Evolutionary conservation across 2,888 invertebrate genomes (phyloP), one percentile per base, ranked within the genome.

Genomic region (Amphipyra berbera): DNA sequence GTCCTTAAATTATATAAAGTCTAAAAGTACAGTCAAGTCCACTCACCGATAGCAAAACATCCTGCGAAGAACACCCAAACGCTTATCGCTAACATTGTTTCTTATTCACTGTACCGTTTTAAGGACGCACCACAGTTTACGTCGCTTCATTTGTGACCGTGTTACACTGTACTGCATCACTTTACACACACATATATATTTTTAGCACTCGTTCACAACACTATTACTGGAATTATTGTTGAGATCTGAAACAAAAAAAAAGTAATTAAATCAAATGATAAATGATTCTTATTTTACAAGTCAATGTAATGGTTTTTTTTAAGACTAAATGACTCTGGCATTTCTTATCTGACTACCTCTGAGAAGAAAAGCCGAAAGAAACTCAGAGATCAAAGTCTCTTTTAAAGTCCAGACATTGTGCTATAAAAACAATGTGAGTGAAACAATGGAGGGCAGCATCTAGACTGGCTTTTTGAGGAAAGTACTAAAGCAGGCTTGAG

Each of bases 111-210:
- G 86, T 73, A 85, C 82, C 67, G 84, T 74, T 57, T 77, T 72
- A 57, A 70, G 70, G 27, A 66, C 68, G 68, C 68, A 61, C 79
- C 84, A 81, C 67, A 74, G 78, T 86, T 86, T 88, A 68, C 87
- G 91, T 75, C 93, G 94, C 94, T 87, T 92, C 93, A 94, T 94
- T 92, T 86, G 92, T 89, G 79, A 82, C 53, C 68, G 68, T 72
- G 54, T 62, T 55, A 49, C 77, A 77, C 79, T 56, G 52, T 54
- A 77, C 79, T 61, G 73, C 81, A 80, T 83, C 79, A 85, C 87
- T 83, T 77, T 76, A 66, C 81, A 68, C 78, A 77, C 73, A 82
- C 88, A 89, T 89, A 85, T 86, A 87, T n/a, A n/a, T 84, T 41
- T 37, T 63, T 63, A 59, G 42, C 71, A 77, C 76, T 54, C 57